Evolutionary conservation across 2,888 invertebrate species (phyloP).

Genomic region (Ectemnius continuus): DNA sequence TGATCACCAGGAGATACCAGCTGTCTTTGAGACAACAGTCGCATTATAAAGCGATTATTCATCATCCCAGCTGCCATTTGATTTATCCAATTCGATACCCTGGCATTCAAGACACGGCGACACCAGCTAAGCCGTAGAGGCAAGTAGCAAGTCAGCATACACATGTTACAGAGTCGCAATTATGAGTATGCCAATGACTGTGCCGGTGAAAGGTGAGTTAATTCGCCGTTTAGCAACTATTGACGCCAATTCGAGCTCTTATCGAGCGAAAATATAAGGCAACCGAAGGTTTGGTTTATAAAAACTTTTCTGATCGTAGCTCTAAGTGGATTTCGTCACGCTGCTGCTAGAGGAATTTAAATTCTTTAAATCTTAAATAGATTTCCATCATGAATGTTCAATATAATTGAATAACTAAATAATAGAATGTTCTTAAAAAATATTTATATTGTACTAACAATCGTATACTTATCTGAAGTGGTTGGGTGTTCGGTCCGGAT

Average conservation of each 20-base stretch:
- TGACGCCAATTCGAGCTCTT: background rate
- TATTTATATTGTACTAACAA: too few species aligned
- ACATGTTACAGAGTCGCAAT: background rate
- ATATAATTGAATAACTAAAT: too few species aligned
- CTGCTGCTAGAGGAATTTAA: too few species aligned
- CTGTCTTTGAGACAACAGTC: background rate
- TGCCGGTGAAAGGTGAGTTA: conserved; percentile 1
- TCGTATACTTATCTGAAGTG: too few species aligned
- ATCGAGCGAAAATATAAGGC: background rate
- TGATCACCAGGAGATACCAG: too few species aligned
- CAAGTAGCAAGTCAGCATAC: conserved; percentile 2
- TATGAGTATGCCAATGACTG: background rate
- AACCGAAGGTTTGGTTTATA: too few species aligned
- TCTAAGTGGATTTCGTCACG: too few species aligned
- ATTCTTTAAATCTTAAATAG: too few species aligned
- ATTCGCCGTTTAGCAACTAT: conserved; percentile 1
- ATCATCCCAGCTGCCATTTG: conserved; percentile 1
- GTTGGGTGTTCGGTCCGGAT: too few species aligned
- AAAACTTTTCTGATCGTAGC: too few species aligned
- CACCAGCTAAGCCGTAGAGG: background rate
- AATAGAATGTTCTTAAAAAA: too few species aligned
- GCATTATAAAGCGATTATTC: conserved; percentile 5
- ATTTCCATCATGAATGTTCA: too few species aligned
- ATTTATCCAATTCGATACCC: background rate
- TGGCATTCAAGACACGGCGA: background rate